Evolutionary conservation across 2,113 vertebrate genomes (phyloP).

Genomic region (Larimichthys polyactis): DNA sequence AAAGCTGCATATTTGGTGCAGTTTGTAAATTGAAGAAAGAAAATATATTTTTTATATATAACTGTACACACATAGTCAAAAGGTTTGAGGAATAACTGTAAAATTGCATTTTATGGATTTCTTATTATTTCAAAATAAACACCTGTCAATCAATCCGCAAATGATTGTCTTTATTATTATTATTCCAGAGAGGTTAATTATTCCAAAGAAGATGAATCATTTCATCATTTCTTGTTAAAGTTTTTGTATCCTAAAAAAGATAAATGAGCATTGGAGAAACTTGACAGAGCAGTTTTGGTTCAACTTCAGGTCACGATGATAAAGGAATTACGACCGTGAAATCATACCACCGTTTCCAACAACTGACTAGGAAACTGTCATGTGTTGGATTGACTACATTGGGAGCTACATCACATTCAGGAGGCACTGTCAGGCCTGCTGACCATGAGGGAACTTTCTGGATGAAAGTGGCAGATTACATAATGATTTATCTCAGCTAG

Average conservation of each 20-base stretch:
- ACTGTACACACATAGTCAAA: too few species aligned
- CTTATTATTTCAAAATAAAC: neutral
- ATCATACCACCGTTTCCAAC: constrained; percentile 46
- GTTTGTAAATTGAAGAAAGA: too few species aligned
- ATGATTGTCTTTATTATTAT: neutral
- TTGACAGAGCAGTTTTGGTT: constrained; percentile 39
- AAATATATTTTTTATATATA: too few species aligned
- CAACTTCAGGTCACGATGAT: constrained; percentile 19
- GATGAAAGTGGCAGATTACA: constrained; percentile 53
- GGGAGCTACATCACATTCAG: constrained; percentile 37
- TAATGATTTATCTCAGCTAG: constrained; percentile 62
- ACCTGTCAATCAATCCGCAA: neutral
- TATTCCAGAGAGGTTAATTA: neutral
- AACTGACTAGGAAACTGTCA: constrained; percentile 40
- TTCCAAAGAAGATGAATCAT: neutral
- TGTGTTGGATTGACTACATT: constrained; percentile 39
- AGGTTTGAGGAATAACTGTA: neutral
- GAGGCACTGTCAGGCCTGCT: constrained; percentile 19
- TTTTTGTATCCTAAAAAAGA: constrained; percentile 20
- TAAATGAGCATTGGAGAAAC: constrained; percentile 19
- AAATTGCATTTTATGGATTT: neutral
- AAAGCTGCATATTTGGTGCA: too few species aligned
- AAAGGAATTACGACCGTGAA: constrained; percentile 51
- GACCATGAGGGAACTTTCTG: constrained; percentile 46
- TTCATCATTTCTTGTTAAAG: constrained; percentile 7